phyloP scores from a whole-genome alignment of 2,113 vertebrate genomes.

The Microcebus jonahi region DNA sequence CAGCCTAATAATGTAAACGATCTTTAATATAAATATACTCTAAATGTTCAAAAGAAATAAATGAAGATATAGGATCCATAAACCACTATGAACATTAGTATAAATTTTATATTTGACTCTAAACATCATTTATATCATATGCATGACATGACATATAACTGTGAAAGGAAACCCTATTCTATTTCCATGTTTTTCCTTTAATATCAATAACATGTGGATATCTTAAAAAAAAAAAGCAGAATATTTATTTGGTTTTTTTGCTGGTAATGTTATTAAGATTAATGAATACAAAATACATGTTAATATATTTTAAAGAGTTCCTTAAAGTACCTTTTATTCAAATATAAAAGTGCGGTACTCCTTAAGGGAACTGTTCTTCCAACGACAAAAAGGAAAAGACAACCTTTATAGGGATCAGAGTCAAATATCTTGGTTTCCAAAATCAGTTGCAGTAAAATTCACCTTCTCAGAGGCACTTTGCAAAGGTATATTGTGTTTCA shows the following conservation, averaged over 20 bases:
- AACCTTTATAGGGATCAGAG: neutral
- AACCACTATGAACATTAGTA: neutral
- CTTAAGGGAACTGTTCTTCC: neutral
- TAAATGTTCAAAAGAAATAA: constrained; percentile 32
- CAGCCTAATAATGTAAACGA: neutral
- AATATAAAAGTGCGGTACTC: neutral
- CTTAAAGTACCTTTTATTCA: constrained; percentile 1
- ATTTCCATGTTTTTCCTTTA: neutral
- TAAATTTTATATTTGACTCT: neutral
- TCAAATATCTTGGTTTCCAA: neutral
- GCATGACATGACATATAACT: neutral
- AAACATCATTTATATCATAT: neutral
- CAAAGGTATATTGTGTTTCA: neutral
- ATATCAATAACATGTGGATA: neutral
- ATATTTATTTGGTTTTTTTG: neutral
- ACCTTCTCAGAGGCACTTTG: neutral
- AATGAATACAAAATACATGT: neutral
- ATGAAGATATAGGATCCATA: neutral
- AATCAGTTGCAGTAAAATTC: constrained; percentile 2
- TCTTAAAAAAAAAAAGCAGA: neutral
- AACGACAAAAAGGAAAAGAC: neutral
- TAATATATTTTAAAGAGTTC: neutral
- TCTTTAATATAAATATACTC: constrained; percentile 19
- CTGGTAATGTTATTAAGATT: neutral
- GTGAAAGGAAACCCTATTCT: neutral